These are phyloP conservation scores for Corythaeola cristata DNA, from an alignment of 2,113 vertebrate genomes.

Conservation along the genomic window DNA sequence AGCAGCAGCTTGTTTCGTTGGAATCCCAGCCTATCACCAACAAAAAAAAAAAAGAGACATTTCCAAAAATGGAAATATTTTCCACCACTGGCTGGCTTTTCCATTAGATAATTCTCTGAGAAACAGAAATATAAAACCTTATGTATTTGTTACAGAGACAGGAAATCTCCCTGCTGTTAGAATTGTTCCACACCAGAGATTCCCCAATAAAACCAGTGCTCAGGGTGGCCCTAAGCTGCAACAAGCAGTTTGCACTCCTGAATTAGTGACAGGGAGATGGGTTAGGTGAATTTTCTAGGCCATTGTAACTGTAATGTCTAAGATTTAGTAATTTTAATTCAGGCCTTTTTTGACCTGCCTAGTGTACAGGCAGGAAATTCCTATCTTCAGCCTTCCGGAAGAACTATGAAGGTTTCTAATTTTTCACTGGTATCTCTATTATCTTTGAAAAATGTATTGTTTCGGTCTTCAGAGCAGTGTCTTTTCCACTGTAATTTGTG, in stretches of 20 bases:
- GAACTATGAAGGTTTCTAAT: not conserved
- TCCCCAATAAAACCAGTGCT: not conserved
- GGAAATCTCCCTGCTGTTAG: not conserved
- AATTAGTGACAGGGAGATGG: not conserved
- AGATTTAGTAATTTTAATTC: not conserved
- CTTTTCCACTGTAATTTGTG: not conserved
- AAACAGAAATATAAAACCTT: not conserved
- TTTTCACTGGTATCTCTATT: not conserved
- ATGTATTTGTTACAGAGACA: not conserved
- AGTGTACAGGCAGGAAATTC: not conserved
- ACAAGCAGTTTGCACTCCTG: not conserved
- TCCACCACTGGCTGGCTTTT: not conserved
- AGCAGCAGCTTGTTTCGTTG: not conserved
- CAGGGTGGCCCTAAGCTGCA: not conserved
- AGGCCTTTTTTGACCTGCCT: not conserved
- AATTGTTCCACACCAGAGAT: not conserved
- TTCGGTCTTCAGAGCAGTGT: slow-evolving; percentile 6
- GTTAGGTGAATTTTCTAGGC: not conserved
- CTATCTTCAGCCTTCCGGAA: not conserved
- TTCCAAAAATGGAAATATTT: not conserved
- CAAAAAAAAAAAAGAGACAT: not conserved
- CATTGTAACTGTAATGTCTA: not conserved
- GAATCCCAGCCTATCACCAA: not conserved
- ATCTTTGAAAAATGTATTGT: not conserved
- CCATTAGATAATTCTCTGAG: not conserved